These are phyloP conservation scores for Theodoxus fluviatilis DNA, from an alignment of 2,888 invertebrate genomes.

Conservation along the genomic window DNA sequence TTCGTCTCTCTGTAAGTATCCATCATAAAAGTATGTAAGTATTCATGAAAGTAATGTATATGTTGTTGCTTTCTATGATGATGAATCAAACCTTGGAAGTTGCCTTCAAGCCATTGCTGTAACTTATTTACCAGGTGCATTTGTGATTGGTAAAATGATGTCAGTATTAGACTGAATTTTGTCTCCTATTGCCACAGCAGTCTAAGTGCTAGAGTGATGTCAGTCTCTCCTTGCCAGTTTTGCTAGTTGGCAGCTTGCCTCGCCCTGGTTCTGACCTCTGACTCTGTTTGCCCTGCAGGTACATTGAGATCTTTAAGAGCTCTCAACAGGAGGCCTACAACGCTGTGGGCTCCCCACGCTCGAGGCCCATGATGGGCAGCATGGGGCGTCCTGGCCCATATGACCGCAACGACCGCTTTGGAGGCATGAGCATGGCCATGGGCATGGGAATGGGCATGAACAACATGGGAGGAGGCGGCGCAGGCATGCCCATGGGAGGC, in stretches of 20 bases:
- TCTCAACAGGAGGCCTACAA: slow-evolving; percentile 84
- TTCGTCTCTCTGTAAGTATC: too few species aligned
- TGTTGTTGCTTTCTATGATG: too few species aligned
- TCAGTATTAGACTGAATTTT: too few species aligned
- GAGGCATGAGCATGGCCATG: slow-evolving; percentile 61
- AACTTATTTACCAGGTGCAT: too few species aligned
- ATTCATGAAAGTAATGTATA: too few species aligned
- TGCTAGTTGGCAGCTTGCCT: not conserved
- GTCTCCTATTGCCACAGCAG: too few species aligned
- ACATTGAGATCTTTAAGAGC: slow-evolving; percentile 96
- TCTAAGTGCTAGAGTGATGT: not conserved
- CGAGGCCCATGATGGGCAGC: slow-evolving; percentile 68
- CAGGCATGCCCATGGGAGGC: slow-evolving; percentile 73
- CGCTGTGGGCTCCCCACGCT: slow-evolving; percentile 68
- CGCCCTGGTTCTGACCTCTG: not conserved
- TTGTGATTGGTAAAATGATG: too few species aligned
- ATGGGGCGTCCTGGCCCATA: slow-evolving; percentile 61
- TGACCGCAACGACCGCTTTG: slow-evolving; percentile 57
- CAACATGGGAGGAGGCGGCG: slow-evolving; percentile 58
- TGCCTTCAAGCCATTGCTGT: too few species aligned
- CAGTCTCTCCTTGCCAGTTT: not conserved
- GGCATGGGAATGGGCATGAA: slow-evolving; percentile 61
- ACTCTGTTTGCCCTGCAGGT: slow-evolving; percentile 72
- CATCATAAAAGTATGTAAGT: too few species aligned
- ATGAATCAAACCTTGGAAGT: too few species aligned